Evolutionary conservation across 2,113 vertebrate species (phyloP), one percentile per base, ranked within the genome.

Genomic region (Silurus meridionalis): DNA sequence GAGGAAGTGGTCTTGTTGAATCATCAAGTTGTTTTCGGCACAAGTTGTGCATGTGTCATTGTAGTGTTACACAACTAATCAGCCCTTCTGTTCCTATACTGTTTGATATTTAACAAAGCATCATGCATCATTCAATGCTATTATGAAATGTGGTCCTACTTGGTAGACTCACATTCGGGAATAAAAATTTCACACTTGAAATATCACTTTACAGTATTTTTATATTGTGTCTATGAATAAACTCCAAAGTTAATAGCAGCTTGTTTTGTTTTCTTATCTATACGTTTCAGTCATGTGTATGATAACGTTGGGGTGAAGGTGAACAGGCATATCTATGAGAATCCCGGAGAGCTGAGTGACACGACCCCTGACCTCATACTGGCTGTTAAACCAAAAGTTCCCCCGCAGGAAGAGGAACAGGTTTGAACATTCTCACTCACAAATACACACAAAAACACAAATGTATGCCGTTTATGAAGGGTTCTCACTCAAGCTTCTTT

Each of bases 281-380:
- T 80, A n/a, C 83, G 4, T 87, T 61, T 79, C 93, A 96, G 95
- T 71, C 94, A 94, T 46, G 55, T 93, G 69, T 94, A 94, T 15
- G 93, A 92, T 87, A 94, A 95, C 23, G 89, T 93, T 58, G 90
- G 74, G 10, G 21, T 89, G 69, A 93, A 91, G 83, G 69, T 57
- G 60, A 90, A 93, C 0, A 89, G 75, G 3, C 93, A 95, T 92
- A 92, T 95, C 88, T 95, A 95, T 0, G 95, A 96, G 48, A 95
- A 95, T 80, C 85, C 90, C 1, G 92, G 93, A 0, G 90, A 93
- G 81, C 91, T 96, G 87, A 93, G 92, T 37, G 94, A 94, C 4
- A 89, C 93, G 84, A 97, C 96, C 46, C 96, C 97, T 3, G 97
- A 97, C 91, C 95, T 97, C 89, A 96, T 97, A 90, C 93, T 96